Evolutionary conservation across 2,113 vertebrate species (phyloP).

Genomic region (Tachycineta bicolor): DNA sequence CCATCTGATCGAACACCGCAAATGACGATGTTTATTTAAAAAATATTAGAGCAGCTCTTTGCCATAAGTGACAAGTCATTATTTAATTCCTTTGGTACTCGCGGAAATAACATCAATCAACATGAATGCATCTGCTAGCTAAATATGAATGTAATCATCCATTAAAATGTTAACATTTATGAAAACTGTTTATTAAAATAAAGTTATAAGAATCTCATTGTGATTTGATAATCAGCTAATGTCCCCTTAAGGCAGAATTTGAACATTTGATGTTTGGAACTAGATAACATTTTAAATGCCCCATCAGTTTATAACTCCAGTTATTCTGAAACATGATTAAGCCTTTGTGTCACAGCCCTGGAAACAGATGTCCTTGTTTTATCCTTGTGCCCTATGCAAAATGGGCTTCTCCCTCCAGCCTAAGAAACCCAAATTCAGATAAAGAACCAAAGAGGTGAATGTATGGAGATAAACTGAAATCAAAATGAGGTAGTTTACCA

Average conservation of each 20-base stretch:
- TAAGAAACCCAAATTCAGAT: not conserved
- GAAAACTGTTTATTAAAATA: conserved; percentile 67
- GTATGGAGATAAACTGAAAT: not conserved
- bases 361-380: not conserved
- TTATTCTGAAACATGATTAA: not conserved
- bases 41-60: conserved; percentile 43
- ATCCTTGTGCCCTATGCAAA: not conserved
- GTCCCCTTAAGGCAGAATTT: conserved; percentile 58
- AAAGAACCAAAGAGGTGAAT: not conserved
- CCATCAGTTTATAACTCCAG: not conserved
- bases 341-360: not conserved
- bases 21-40: conserved; percentile 25
- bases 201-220: conserved; percentile 56
- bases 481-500: not conserved
- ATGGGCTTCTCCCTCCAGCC: not conserved
- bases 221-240: conserved; percentile 63
- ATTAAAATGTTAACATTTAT: conserved; percentile 64
- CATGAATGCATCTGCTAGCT: conserved; percentile 53
- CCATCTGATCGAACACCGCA: not conserved
- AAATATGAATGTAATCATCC: conserved; percentile 64
- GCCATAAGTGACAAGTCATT: conserved; percentile 54
- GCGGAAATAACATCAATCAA: conserved; percentile 65
- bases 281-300: conserved; percentile 14
- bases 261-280: conserved; percentile 20
- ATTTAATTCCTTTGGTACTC: conserved; percentile 61